Percentiles rank a stretch among this genome's conserved stretches.
Conservation (phyloP, 2,113 vertebrate genomes). For the Anser brachyrhynchus region DNA sequence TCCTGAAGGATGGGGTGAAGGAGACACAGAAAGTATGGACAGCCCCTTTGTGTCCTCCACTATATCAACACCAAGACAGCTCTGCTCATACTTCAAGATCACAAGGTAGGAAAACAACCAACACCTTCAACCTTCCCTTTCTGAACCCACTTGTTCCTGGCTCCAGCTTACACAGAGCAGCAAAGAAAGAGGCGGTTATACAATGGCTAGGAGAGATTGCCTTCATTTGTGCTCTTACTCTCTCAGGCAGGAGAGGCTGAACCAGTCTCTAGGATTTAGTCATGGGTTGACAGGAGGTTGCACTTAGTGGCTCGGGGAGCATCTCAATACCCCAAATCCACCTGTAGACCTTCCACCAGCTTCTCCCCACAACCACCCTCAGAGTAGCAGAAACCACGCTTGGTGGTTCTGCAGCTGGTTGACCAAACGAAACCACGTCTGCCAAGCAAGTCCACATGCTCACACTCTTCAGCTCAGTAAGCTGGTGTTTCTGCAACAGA, state of each 20-base stretch:
- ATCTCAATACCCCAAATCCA: not conserved
- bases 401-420: not conserved
- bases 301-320: fast-evolving
- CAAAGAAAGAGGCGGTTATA: not conserved
- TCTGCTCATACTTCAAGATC: not conserved
- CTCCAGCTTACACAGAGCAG: not conserved
- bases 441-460: not conserved
- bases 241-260: not conserved
- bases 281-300: not conserved
- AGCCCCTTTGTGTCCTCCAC: not conserved
- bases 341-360: not conserved
- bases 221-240: not conserved
- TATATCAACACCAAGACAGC: not conserved
- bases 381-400: not conserved
- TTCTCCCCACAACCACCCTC: not conserved
- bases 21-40: not conserved
- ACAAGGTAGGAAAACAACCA: not conserved
- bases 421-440: not conserved
- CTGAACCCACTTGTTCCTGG: not conserved
- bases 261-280: not conserved
- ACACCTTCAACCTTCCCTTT: not conserved
- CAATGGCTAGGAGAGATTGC: not conserved
- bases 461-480: not conserved
- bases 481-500: not conserved
- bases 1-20: not conserved